A percentile compares a stretch with the other conserved stretches of the same genome.
Conservation (phyloP, 2,888 invertebrate genomes). For the Apamea crenata region DNA sequence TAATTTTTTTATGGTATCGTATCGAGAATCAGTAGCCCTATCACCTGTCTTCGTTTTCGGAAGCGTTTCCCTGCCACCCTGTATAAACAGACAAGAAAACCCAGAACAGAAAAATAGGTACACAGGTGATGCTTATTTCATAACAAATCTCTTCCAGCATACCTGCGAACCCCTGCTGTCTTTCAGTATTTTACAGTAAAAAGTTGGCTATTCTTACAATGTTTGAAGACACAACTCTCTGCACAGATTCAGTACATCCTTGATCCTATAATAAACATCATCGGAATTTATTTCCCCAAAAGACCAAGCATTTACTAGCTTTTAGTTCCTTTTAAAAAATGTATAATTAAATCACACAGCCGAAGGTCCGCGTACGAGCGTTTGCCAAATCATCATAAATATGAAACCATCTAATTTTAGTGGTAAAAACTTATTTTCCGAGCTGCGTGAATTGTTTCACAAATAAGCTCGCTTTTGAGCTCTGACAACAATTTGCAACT, state of each 20-base stretch:
- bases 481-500: conserved; percentile 27
- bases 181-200: no score
- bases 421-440: conserved; percentile 15
- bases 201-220: neutral
- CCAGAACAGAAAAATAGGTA: no score
- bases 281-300: neutral
- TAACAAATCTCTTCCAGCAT: no score
- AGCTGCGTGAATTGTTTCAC: conserved; percentile 30
- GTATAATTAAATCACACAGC: neutral
- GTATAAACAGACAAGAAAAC: no score
- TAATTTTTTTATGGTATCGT: no score
- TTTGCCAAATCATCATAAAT: conserved; percentile 28
- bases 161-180: no score
- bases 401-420: conserved; percentile 14
- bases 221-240: neutral
- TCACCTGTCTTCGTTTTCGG: no score
- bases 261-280: neutral
- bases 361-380: neutral
- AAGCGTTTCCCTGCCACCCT: no score
- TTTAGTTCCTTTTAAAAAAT: no score
- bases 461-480: conserved; percentile 33
- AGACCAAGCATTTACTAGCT: neutral
- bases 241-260: neutral
- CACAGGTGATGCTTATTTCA: no score
- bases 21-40: no score